phyloP scores from a whole-genome alignment of 2,888 invertebrate genomes.

The Pyralis farinalis region DNA sequence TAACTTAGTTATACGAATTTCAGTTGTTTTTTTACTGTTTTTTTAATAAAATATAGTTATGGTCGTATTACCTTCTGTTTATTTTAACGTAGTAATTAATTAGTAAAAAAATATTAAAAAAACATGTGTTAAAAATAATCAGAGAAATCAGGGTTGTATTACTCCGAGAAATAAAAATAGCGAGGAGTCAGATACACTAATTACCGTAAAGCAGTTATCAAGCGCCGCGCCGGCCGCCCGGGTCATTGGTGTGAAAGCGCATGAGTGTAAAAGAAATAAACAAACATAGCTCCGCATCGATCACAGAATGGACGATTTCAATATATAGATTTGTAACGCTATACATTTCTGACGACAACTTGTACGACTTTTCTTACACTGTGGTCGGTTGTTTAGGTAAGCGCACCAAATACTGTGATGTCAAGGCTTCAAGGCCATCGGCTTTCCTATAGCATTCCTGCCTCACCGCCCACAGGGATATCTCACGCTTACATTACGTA shows the following conservation, averaged over 20 bases:
- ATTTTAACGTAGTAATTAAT: too few relatives aligned
- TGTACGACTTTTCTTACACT: constrained; percentile 19
- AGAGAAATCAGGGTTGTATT: too few relatives aligned
- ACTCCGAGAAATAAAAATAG: too few relatives aligned
- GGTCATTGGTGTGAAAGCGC: too few relatives aligned
- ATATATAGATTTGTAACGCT: constrained; percentile 22
- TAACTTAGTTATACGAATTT: too few relatives aligned
- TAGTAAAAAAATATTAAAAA: too few relatives aligned
- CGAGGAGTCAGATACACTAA: too few relatives aligned
- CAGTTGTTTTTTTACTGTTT: too few relatives aligned
- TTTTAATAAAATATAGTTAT: too few relatives aligned
- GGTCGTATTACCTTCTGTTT: too few relatives aligned
- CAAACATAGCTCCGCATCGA: constrained; percentile 38
- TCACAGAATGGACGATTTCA: constrained; percentile 36
- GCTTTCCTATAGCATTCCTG: constrained; percentile 78
- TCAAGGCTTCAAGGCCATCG: constrained; percentile 79
- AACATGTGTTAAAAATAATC: too few relatives aligned
- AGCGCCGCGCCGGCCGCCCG: too few relatives aligned
- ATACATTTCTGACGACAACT: not conserved
- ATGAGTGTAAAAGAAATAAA: constrained; percentile 64
- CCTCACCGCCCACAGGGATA: constrained; percentile 75
- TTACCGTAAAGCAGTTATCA: constrained; percentile 52
- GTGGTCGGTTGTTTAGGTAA: constrained; percentile 46
- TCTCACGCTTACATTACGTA: constrained; percentile 72
- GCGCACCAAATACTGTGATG: constrained; percentile 72